These are phyloP conservation scores for Thalassophryne amazonica DNA, from an alignment of 2,797 vertebrate species.

Conservation along the genomic window DNA sequence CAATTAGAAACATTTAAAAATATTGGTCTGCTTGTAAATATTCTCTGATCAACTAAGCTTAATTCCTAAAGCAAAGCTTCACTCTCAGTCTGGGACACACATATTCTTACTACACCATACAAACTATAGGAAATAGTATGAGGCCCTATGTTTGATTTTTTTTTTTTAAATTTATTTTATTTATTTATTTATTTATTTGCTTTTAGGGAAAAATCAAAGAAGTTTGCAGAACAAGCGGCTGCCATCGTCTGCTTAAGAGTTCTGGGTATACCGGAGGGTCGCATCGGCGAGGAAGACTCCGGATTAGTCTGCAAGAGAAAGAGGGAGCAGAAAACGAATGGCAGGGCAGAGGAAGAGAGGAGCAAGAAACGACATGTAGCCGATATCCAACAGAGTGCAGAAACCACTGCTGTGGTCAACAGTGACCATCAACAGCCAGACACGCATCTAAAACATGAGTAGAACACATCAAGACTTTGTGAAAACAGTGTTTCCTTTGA, in stretches of 20 bases:
- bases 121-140: no score
- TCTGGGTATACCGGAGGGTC: slow-evolving; percentile 86
- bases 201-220: slow-evolving; percentile 96
- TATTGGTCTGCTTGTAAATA: no score
- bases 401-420: not conserved
- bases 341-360: slow-evolving; percentile 20
- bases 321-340: slow-evolving; percentile 68
- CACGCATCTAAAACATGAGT: not conserved
- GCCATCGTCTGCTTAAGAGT: slow-evolving; percentile 89
- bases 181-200: accelerated
- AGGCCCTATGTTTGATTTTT: no score
- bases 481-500: not conserved
- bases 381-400: slow-evolving; percentile 24
- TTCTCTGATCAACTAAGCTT: no score
- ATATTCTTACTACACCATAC: no score
- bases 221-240: slow-evolving; percentile 91
- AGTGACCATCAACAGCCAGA: not conserved
- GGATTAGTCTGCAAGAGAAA: slow-evolving; percentile 87
- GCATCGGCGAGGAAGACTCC: slow-evolving; percentile 76
- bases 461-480: not conserved
- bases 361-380: slow-evolving; percentile 52
- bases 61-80: no score
- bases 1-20: no score
- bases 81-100: no score
- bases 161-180: no score